Evolutionary conservation across 2,888 invertebrate genomes (phyloP).

Genomic region (Leucozona laternaria): DNA sequence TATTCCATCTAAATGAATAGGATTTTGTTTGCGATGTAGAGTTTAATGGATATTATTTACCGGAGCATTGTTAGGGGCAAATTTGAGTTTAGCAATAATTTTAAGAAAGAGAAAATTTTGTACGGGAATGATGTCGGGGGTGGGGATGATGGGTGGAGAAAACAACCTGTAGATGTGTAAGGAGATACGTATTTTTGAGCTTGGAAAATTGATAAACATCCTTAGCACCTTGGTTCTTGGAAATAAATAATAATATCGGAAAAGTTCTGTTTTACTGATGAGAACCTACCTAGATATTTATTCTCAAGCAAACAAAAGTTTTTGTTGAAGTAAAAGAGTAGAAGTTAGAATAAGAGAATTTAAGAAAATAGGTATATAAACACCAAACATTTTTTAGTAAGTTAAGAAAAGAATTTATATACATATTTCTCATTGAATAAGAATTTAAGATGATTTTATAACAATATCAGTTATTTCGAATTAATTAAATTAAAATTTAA

Average conservation of each 20-base stretch:
- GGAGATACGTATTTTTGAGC: background rate
- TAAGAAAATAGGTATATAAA: too few species aligned
- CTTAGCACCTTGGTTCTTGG: background rate
- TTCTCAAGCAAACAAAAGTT: background rate
- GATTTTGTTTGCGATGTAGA: background rate
- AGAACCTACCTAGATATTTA: too few species aligned
- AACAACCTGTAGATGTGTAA: background rate
- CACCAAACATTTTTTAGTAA: too few species aligned
- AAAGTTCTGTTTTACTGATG: background rate
- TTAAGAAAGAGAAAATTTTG: background rate
- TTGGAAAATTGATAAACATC: background rate
- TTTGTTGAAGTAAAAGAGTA: background rate
- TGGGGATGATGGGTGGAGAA: background rate
- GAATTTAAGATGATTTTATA: too few species aligned
- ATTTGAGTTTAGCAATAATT: slow-evolving; percentile 20
- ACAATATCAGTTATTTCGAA: too few species aligned
- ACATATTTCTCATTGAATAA: too few species aligned
- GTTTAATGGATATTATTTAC: slow-evolving; percentile 17
- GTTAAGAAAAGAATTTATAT: background rate
- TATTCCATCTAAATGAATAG: background rate
- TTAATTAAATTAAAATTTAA: too few species aligned
- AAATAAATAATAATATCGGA: background rate
- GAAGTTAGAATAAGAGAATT: background rate
- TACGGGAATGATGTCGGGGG: background rate
- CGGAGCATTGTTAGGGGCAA: background rate